Conservation (phyloP, 2,113 vertebrate genomes). For the Notothenia coriiceps region DNA sequence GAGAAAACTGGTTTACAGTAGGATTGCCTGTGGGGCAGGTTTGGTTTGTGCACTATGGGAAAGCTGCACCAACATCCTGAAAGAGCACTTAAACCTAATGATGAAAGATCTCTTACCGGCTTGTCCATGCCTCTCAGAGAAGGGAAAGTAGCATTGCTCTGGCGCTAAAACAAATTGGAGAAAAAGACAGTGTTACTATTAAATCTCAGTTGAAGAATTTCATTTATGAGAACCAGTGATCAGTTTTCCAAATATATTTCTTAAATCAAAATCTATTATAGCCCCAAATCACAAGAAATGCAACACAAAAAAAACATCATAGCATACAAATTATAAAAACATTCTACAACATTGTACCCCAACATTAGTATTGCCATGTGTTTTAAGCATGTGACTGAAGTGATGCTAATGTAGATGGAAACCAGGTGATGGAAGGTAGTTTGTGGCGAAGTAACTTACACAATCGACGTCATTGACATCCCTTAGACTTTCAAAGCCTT, state of each 20-base stretch:
- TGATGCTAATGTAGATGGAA: too few species aligned
- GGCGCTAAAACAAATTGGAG: constrained; percentile 7
- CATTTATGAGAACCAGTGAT: background rate
- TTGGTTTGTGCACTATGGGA: background rate
- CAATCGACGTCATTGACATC: accelerated
- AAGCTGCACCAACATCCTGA: background rate
- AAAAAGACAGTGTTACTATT: background rate
- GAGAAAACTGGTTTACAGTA: background rate
- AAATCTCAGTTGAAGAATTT: background rate
- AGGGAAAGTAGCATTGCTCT: background rate
- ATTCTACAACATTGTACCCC: too few species aligned
- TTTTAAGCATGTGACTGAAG: too few species aligned
- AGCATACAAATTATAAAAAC: too few species aligned
- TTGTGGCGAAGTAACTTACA: constrained; percentile 48
- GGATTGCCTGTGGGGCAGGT: too few species aligned
- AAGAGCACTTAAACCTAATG: background rate
- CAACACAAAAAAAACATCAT: background rate
- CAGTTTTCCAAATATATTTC: background rate
- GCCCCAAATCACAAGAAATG: background rate
- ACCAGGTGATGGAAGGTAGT: too few species aligned
- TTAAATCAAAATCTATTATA: background rate
- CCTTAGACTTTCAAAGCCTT: background rate
- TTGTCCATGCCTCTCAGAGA: background rate
- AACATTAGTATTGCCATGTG: too few species aligned
- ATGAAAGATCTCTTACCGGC: constrained; percentile 21